Evolutionary conservation across 2,797 vertebrate genomes (phyloP).

Genomic region (Anas capensis): DNA sequence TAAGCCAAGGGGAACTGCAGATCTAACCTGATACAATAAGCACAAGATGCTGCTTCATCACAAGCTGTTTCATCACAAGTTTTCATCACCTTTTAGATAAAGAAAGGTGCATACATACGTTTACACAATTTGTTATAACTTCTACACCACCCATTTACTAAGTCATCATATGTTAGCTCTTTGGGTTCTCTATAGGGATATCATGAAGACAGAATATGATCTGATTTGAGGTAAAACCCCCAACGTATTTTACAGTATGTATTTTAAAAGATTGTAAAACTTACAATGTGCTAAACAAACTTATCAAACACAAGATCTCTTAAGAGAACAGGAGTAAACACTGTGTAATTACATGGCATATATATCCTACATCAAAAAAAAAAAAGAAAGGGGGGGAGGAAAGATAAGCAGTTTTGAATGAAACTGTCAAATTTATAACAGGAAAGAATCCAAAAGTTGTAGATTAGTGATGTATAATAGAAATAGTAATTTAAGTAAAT

Average conservation of each 20-base stretch:
- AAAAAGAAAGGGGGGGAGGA: not conserved
- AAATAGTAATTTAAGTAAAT: not conserved
- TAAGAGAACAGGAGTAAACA: not conserved
- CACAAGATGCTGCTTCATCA: not conserved
- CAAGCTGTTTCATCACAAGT: not conserved
- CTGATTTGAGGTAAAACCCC: not conserved
- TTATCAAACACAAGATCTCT: not conserved
- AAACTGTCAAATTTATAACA: not conserved
- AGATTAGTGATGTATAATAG: not conserved
- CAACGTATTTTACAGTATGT: not conserved
- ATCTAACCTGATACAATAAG: not conserved
- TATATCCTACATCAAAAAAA: not conserved
- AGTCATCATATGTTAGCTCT: not conserved
- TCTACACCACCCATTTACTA: not conserved
- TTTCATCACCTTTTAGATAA: constrained; percentile 12
- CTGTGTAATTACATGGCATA: not conserved
- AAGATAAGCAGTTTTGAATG: not conserved
- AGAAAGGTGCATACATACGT: not conserved
- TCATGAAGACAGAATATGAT: not conserved
- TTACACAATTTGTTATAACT: not conserved
- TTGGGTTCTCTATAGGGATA: not conserved
- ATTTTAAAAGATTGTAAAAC: not conserved
- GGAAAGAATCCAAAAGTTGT: not conserved
- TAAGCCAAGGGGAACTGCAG: not conserved
- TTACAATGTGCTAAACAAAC: not conserved